Evolutionary conservation across 2,888 invertebrate species (phyloP), one percentile per base, ranked within the genome.

Genomic region (Nomada fabriciana): DNA sequence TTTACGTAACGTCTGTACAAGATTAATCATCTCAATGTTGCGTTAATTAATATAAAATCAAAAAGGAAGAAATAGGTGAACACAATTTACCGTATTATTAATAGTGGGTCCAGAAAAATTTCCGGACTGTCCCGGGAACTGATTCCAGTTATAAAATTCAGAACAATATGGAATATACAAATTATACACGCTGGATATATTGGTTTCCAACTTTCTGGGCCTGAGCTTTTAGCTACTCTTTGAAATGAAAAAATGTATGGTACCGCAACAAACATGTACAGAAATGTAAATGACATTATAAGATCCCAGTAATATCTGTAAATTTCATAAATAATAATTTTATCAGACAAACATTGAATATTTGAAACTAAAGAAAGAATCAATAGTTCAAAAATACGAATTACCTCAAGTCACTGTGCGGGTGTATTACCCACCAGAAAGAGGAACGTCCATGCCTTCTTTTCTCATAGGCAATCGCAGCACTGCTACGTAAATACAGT

Each of bases 371-470:
- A 11, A 23, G 57, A 23, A 18, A 50, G 18, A 1, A 29, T 50
- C 11, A 11, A 10, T n/a, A 11, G 25, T 29, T 0, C 13, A 5
- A 23, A 25, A 23, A 25, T 47, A 47, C 3, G 13, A n/a, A 25
- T 76, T 73, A 92, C 93, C 93, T 89, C 9, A 92, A 88, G 23
- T 63, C 74, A 75, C 94, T 94, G 82, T 89, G 93, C 0, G 94
- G 94, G 82, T 94, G 94, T 80, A 94, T 91, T 20, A 93, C 78
- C 91, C 92, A 94, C 91, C 92, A 91, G 42, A 91, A 52, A 0
- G 76, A 20, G 7, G 90, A 90, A 23, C 89, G 88, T 10, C 91
- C 89, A 47, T 94, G 94, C 29, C 92, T 85, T 74, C 89, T 90
- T 70, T 91, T 93, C 75, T 94, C 94, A 20, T 90, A 89, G n/a